Percentiles rank a stretch among this genome's conserved stretches.
Conservation (phyloP, 2,888 invertebrate genomes). For the Mystacides longicornis region DNA sequence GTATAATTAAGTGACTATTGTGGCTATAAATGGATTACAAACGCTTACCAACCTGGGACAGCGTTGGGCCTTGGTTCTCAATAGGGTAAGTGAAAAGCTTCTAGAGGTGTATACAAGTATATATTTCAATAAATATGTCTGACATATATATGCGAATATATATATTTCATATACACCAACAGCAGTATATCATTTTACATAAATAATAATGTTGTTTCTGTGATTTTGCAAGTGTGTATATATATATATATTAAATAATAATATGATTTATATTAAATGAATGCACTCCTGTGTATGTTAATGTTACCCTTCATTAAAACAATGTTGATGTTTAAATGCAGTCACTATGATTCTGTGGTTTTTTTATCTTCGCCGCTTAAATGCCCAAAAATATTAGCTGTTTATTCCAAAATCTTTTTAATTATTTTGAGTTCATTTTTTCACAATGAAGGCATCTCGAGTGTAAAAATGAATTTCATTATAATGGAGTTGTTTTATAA, state of each 20-base stretch:
- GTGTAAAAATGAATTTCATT: too few relatives aligned
- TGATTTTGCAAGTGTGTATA: background rate
- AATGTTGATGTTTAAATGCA: background rate
- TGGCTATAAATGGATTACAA: constrained; percentile 26
- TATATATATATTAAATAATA: background rate
- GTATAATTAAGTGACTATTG: constrained; percentile 17
- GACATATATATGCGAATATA: background rate
- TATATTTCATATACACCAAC: background rate
- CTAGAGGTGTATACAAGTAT: constrained; percentile 24
- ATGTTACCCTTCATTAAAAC: background rate
- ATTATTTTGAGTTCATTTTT: too few relatives aligned
- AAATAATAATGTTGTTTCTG: constrained; percentile 14
- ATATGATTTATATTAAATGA: background rate
- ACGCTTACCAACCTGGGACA: constrained; percentile 26
- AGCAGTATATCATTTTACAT: too few relatives aligned
- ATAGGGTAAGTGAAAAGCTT: constrained; percentile 26
- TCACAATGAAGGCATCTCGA: too few relatives aligned
- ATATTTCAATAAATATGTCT: background rate
- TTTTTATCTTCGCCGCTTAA: too few relatives aligned
- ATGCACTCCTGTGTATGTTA: constrained; percentile 7
- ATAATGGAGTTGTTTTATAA: too few relatives aligned
- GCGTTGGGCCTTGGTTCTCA: constrained; percentile 26
- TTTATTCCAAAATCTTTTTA: background rate
- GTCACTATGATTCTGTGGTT: too few relatives aligned
- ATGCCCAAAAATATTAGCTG: background rate